Conservation (phyloP, 1,140 invertebrate species). For the Forficula auricularia region DNA sequence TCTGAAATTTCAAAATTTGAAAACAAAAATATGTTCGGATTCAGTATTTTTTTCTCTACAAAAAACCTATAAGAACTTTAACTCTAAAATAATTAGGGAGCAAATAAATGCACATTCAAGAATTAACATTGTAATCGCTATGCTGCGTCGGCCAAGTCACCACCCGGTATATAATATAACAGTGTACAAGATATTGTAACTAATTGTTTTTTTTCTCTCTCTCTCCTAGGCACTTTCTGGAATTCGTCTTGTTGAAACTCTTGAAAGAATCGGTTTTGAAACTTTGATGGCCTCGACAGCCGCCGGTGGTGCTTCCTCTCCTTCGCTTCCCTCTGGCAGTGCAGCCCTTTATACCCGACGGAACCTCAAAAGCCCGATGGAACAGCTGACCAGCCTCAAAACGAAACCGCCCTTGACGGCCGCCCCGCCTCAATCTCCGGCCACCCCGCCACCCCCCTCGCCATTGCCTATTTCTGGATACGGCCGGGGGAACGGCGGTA, state of each 20-base stretch:
- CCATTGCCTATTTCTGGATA: too few relatives aligned
- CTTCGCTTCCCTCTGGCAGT: constrained; percentile 26
- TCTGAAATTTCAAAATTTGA: too few relatives aligned
- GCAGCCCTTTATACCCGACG: constrained; percentile 34
- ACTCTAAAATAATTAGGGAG: too few relatives aligned
- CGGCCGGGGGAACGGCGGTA: too few relatives aligned
- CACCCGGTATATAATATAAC: too few relatives aligned
- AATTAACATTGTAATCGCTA: too few relatives aligned
- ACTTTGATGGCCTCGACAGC: constrained; percentile 36
- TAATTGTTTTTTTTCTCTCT: constrained; percentile 5
- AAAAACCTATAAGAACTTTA: too few relatives aligned
- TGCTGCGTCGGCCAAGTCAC: too few relatives aligned
- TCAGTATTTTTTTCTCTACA: too few relatives aligned
- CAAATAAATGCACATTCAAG: too few relatives aligned
- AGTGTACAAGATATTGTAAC: too few relatives aligned
- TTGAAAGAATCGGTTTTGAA: constrained; percentile 43
- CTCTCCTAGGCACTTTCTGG: constrained; percentile 26
- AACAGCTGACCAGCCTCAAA: constrained; percentile 54
- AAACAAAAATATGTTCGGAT: too few relatives aligned
- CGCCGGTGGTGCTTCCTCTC: constrained; percentile 30
- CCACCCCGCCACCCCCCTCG: neutral
- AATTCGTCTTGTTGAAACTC: constrained; percentile 42
- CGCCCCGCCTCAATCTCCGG: neutral
- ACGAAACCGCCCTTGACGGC: constrained; percentile 15
- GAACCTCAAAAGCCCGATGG: constrained; percentile 47